Evolutionary conservation across 1,140 invertebrate species (phyloP), one percentile per base, ranked within the genome.

Genomic region (Lasaia peninsularis): DNA sequence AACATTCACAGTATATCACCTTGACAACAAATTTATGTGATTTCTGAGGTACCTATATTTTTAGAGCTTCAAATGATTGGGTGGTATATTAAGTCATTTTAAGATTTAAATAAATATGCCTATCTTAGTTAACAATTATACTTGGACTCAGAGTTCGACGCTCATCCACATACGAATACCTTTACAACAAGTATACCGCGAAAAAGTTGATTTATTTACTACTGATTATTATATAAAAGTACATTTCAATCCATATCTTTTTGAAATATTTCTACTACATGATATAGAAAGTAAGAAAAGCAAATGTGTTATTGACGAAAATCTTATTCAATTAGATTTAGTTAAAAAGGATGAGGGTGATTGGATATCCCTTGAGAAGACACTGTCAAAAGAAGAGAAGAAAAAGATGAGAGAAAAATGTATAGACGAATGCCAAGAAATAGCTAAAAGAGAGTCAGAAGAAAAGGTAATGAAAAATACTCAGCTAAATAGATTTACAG

Each of bases 121-220:
- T n/a, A 92, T 95, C 67, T 62, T 93, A 67, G 84, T 94, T 5
- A 94, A 93, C 85, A 91, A 94, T 85, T 93, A 89, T 68, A 91
- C 88, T 37, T 95, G 94, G 94, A 91, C 89, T 50, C 93, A 95
- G 86, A 92, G 91, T 2, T 63, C 76, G 24, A 80, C 90, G 34
- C 77, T 67, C 20, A 66, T 94, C 16, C 86, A 91, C 35, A 88
- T 94, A 62, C 80, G 86, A 62, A 87, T 94, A 8, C 91, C 92
- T 20, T 64, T 94, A 28, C 90, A 82, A 48, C 88, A 73, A 10
- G 89, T 64, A 52, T 89, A 69, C 75, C 88, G 57, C 79, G 85
- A 67, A 63, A 92, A 92, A 71, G 88, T 93, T 0, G 92, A 94
- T 77, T 74, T 94, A 16, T 92, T 94, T 62, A 90, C 91, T 0